phyloP scores from a whole-genome alignment of 1,140 invertebrate species.

The Diorhabda sublineata region DNA sequence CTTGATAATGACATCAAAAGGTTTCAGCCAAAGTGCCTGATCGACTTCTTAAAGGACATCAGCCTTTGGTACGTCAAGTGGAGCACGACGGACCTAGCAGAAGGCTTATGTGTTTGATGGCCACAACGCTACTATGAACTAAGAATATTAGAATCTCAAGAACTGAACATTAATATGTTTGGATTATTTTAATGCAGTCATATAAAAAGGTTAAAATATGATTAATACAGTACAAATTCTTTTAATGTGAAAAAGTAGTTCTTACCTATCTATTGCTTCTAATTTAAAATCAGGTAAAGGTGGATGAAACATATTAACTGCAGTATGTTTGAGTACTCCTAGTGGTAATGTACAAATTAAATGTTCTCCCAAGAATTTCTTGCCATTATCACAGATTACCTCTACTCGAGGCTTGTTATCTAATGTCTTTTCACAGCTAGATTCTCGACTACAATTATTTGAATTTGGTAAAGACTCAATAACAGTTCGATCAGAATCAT shows the following conservation, averaged over 20 bases:
- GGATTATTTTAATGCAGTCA: no score
- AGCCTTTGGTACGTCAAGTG: no score
- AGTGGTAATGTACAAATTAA: constrained; percentile 88
- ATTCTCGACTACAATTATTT: constrained; percentile 35
- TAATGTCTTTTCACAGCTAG: constrained; percentile 32
- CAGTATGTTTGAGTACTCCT: constrained; percentile 82
- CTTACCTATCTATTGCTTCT: constrained; percentile 65
- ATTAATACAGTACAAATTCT: no score
- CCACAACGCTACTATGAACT: no score
- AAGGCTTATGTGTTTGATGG: no score
- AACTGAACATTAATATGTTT: no score
- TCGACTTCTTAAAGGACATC: no score
- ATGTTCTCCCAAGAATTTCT: constrained; percentile 75
- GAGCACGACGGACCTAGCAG: no score
- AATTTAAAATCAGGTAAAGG: constrained; percentile 77
- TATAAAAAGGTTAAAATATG: no score
- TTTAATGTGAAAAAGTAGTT: neutral
- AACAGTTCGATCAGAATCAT: constrained; percentile 71
- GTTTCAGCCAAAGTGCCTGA: no score
- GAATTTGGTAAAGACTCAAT: constrained; percentile 56
- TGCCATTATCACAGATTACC: constrained; percentile 70
- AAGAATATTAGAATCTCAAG: no score
- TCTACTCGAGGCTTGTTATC: constrained; percentile 50
- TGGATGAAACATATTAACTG: constrained; percentile 74
- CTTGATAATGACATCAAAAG: no score